These are phyloP conservation scores for Papilio xuthus DNA, from an alignment of 1,140 invertebrate genomes.

Conservation along the genomic window DNA sequence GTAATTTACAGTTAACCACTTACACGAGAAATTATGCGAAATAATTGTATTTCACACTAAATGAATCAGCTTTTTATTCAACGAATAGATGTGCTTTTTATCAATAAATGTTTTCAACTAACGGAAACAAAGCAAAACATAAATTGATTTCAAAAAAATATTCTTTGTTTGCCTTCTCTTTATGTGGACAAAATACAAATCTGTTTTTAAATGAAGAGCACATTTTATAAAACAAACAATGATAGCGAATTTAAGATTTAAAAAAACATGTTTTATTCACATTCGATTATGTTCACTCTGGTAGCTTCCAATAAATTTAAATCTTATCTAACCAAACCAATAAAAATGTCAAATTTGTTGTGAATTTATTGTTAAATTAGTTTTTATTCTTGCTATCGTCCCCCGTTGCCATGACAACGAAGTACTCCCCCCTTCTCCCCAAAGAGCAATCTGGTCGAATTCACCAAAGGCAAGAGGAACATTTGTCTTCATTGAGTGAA, in stretches of 20 bases:
- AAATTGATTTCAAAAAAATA: not conserved
- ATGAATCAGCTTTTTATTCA: too few species aligned
- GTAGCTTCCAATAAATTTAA: slow-evolving; percentile 1
- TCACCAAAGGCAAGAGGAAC: slow-evolving; percentile 8
- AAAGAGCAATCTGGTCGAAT: slow-evolving; percentile 27
- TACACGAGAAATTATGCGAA: not conserved
- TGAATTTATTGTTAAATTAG: slow-evolving; percentile 13
- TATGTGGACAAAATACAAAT: not conserved
- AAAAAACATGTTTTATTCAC: not conserved
- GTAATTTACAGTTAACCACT: not conserved
- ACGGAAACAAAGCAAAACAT: not conserved
- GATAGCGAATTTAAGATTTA: not conserved
- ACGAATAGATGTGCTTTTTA: too few species aligned
- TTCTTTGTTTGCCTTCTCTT: not conserved
- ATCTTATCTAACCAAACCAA: not conserved
- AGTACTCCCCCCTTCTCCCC: not conserved
- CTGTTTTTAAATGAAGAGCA: not conserved
- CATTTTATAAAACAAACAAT: not conserved
- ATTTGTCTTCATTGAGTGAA: slow-evolving; percentile 25
- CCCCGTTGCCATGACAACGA: not conserved
- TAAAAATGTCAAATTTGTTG: slow-evolving; percentile 20
- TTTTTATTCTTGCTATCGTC: slow-evolving; percentile 12
- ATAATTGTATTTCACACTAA: not conserved
- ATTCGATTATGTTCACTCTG: not conserved
- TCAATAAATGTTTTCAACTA: too few species aligned